Percentiles rank a stretch among this genome's conserved stretches.
These are phyloP conservation scores for Ptychochromis oligacanthus DNA, from an alignment of 2,113 vertebrate genomes.

Conservation along the genomic window DNA sequence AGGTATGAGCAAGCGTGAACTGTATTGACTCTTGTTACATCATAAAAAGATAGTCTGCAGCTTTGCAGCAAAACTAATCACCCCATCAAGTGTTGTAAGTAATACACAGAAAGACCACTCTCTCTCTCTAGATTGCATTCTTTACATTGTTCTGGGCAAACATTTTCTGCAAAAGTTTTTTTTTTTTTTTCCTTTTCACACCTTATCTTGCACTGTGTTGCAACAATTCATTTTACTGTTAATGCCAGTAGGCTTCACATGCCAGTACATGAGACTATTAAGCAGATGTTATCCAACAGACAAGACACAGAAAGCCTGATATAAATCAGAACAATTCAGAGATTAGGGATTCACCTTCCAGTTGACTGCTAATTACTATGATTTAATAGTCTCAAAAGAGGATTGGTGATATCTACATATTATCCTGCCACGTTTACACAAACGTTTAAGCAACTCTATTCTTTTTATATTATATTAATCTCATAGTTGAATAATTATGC, in stretches of 20 bases:
- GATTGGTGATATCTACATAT: not conserved
- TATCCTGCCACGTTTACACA: not conserved
- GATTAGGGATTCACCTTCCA: not conserved
- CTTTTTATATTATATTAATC: too few relatives aligned
- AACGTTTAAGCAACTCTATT: not conserved
- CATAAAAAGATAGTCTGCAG: not conserved
- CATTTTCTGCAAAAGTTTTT: too few relatives aligned
- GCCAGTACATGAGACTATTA: not conserved
- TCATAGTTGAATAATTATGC: rapidly evolving
- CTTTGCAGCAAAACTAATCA: not conserved
- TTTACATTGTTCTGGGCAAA: not conserved
- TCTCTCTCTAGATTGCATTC: not conserved
- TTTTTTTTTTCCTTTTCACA: too few relatives aligned
- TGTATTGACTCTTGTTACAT: not conserved
- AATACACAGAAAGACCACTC: not conserved
- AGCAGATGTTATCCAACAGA: not conserved
- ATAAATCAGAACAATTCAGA: not conserved
- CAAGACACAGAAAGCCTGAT: not conserved
- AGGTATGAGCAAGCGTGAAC: not conserved
- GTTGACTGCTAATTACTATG: not conserved
- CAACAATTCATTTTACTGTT: not conserved
- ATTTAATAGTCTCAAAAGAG: not conserved
- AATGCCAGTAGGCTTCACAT: not conserved
- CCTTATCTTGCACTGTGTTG: not conserved
- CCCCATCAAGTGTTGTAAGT: too few relatives aligned